Evolutionary conservation across 1,140 invertebrate species (phyloP).

Genomic region (Cotesia vestalis): DNA sequence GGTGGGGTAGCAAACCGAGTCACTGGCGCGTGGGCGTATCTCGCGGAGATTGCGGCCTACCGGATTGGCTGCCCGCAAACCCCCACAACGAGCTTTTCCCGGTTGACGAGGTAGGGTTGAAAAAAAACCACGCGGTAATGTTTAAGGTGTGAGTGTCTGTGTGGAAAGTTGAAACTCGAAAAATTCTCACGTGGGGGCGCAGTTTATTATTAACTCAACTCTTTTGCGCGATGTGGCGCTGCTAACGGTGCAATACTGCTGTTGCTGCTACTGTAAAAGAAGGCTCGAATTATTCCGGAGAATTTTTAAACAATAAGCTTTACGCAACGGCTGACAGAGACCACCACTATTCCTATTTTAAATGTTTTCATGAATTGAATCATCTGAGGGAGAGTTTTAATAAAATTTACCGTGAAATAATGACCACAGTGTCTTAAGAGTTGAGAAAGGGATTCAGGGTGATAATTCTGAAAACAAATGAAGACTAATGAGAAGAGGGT

Average conservation of each 20-base stretch:
- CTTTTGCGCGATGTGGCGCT: slow-evolving; percentile 32
- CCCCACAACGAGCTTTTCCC: slow-evolving; percentile 46
- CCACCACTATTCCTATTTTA: slow-evolving; percentile 30
- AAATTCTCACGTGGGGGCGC: slow-evolving; percentile 49
- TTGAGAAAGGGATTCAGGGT: slow-evolving; percentile 44
- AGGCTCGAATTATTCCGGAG: slow-evolving; percentile 49
- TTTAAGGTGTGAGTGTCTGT: too few relatives aligned
- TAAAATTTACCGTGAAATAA: slow-evolving; percentile 6
- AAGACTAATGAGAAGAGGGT: slow-evolving; percentile 66
- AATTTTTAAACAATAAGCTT: slow-evolving; percentile 61
- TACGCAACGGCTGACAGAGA: slow-evolving; percentile 43
- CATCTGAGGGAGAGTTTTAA: background rate
- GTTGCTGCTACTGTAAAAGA: background rate
- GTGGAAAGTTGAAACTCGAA: slow-evolving; percentile 18
- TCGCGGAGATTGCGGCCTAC: slow-evolving; percentile 54
- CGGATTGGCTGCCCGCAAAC: slow-evolving; percentile 59
- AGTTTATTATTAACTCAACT: background rate
- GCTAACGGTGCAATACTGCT: slow-evolving; percentile 14
- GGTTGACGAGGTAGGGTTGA: slow-evolving; percentile 14
- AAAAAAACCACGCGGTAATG: background rate
- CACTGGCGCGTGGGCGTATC: slow-evolving; percentile 62
- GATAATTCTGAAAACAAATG: slow-evolving; percentile 68
- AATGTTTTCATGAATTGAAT: too few relatives aligned
- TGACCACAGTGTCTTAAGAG: background rate
- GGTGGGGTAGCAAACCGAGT: slow-evolving; percentile 52